Conservation (phyloP, 2,113 vertebrate genomes). For the Varanus salvator region DNA sequence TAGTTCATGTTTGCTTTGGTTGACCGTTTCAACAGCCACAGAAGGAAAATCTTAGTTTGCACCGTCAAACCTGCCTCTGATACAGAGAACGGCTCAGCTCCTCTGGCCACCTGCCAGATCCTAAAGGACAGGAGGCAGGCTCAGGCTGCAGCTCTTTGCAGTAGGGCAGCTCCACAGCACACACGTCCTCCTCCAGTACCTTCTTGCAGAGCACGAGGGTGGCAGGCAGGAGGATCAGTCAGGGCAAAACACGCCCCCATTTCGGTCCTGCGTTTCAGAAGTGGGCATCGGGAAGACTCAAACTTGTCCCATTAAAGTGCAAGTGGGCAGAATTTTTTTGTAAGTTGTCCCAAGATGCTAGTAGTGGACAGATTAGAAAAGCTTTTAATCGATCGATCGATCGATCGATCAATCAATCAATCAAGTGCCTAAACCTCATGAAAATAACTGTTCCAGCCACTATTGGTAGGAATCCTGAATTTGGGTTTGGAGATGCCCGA, state of each 20-base stretch:
- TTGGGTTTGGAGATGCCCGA: not conserved
- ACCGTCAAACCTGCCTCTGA: slow-evolving; percentile 55
- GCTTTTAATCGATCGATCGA: no score
- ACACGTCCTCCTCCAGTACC: slow-evolving; percentile 48
- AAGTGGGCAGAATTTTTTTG: not conserved
- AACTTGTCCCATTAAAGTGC: not conserved
- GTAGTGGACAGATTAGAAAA: no score
- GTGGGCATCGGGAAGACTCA: slow-evolving; percentile 1
- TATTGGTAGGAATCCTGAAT: not conserved
- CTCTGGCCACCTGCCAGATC: slow-evolving; percentile 39
- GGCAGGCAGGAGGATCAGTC: slow-evolving; percentile 26
- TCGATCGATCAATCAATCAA: no score
- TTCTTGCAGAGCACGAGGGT: slow-evolving; percentile 22
- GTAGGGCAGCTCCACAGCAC: slow-evolving; percentile 49
- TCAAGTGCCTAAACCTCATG: not conserved
- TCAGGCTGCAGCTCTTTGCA: slow-evolving; percentile 20
- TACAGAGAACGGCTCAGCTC: slow-evolving; percentile 61
- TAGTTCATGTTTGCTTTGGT: slow-evolving; percentile 65
- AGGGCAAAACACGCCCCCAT: slow-evolving; percentile 37
- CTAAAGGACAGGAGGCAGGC: slow-evolving; percentile 54
- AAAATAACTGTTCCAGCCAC: not conserved
- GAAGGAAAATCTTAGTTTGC: slow-evolving; percentile 67
- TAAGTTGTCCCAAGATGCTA: no score
- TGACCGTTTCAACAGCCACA: slow-evolving; percentile 50
- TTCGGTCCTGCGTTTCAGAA: slow-evolving; percentile 27